Evolutionary conservation across 2,888 invertebrate species (phyloP).

Genomic region (Sarcophaga carnaria): DNA sequence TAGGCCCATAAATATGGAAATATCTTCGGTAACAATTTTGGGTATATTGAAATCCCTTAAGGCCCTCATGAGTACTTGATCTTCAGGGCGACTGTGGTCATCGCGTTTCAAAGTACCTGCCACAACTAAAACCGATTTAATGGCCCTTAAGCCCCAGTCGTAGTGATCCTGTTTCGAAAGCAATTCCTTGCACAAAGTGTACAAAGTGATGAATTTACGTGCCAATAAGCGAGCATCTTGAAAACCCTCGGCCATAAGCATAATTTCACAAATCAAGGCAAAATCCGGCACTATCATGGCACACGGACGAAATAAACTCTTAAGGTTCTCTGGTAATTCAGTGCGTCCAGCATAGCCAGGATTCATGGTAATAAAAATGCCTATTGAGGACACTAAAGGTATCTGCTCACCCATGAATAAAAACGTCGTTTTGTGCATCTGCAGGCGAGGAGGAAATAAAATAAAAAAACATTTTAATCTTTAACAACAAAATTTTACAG

Average conservation of each 20-base stretch:
- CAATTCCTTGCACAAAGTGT: slow-evolving; percentile 94
- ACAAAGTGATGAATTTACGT: slow-evolving; percentile 96
- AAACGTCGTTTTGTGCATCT: slow-evolving; percentile 88
- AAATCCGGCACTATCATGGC: slow-evolving; percentile 99
- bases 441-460: slow-evolving; percentile 15
- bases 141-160: slow-evolving; percentile 98
- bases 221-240: slow-evolving; percentile 95
- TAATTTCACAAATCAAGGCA: slow-evolving; percentile 98
- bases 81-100: slow-evolving; percentile 91
- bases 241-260: slow-evolving; percentile 98
- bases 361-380: slow-evolving; percentile 98
- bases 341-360: slow-evolving; percentile 97
- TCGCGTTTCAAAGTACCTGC: slow-evolving; percentile 95
- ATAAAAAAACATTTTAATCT: background rate
- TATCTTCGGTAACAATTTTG: slow-evolving; percentile 96
- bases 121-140: slow-evolving; percentile 97
- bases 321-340: slow-evolving; percentile 91
- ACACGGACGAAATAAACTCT: slow-evolving; percentile 88
- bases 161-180: slow-evolving; percentile 98
- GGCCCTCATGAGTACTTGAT: slow-evolving; percentile 94
- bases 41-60: slow-evolving; percentile 97
- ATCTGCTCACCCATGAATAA: slow-evolving; percentile 94
- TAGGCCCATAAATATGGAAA: slow-evolving; percentile 96
- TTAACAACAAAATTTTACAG: too few species aligned
- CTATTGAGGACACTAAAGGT: slow-evolving; percentile 89